Evolutionary conservation across 2,113 vertebrate species (phyloP), one percentile per base, ranked within the genome.

Genomic region (Antechinus flavipes): DNA sequence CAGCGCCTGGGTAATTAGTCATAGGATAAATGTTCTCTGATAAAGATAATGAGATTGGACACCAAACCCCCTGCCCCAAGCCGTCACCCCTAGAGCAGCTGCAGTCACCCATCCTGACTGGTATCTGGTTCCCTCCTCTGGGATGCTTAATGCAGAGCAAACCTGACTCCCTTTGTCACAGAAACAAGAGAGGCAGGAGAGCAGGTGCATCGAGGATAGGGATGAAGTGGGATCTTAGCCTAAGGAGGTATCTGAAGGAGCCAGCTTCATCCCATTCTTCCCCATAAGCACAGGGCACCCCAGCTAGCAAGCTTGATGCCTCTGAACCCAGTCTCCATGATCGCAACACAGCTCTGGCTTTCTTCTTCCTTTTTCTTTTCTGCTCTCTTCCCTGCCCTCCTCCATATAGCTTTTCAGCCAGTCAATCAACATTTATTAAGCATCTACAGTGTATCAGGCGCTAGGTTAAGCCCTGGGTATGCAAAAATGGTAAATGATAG

Each of bases 161-260:
- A 90, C 49, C n/a, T 26, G 90, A 90, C 90, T 90, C 90, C 90
- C 90, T 90, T 90, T 90, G 90, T 90, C 27, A 49, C 46, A 19
- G 50, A 47, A 19, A 84, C 27, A 84, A 84, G 68, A 84, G 68
- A 84, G 68, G 68, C n/a, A 84, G n/a, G 68, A n/a, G 68, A 84
- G 68, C 68, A 84, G 68, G 68, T 84, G 68, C n/a, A 23, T 23
- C 42, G 68, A 84, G n/a, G 19, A n/a, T 19, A 84, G n/a, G 68
- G n/a, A 42, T 84, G n/a, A 84, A 6, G 68, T 84, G 35, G 68
- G 68, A 84, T 84, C n/a, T 84, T 42, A 84, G n/a, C n/a, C 68
- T 5, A 84, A 23, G 35, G 35, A 23, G n/a, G 68, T 42, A 16
- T 84, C n/a, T 42, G 19, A 42, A 42, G 68, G 19, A 84, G 68